Percentiles rank a stretch among this genome's conserved stretches.
phyloP scores from a whole-genome alignment of 1,140 invertebrate species.

The Euwallacea fornicatus region DNA sequence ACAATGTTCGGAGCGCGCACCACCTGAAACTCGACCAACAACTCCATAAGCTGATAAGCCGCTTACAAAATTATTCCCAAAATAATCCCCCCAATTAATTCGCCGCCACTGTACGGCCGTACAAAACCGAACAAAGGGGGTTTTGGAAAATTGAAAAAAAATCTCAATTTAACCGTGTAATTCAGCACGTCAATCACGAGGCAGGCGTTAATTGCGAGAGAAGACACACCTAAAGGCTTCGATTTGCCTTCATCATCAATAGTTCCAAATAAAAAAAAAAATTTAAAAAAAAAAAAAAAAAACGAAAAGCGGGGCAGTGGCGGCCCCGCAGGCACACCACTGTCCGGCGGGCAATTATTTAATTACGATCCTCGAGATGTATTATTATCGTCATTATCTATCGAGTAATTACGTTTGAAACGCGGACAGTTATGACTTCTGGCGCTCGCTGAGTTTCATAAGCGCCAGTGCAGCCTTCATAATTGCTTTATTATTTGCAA shows the following conservation, averaged over 20 bases:
- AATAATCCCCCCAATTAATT: background rate
- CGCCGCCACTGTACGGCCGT: background rate
- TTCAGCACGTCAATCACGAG: slow-evolving; percentile 27
- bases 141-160: slow-evolving; percentile 13
- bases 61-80: background rate
- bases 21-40: background rate
- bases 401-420: slow-evolving; percentile 17
- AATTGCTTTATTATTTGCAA: slow-evolving; percentile 20
- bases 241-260: slow-evolving; percentile 2
- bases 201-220: slow-evolving; percentile 22
- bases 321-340: background rate
- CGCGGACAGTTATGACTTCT: slow-evolving; percentile 12
- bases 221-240: slow-evolving; percentile 19
- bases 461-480: slow-evolving; percentile 7
- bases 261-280: background rate
- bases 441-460: slow-evolving; percentile 9
- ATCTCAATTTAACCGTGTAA: slow-evolving; percentile 22
- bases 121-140: background rate
- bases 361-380: slow-evolving; percentile 7
- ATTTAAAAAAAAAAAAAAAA: background rate
- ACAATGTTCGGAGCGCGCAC: background rate
- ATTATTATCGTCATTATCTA: slow-evolving; percentile 16
- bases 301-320: slow-evolving; percentile 1
- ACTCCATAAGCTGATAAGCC: too few species aligned
- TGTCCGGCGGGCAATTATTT: slow-evolving; percentile 3